Evolutionary conservation across 37 sponge, comb jelly and placozoan species (phyloP).

Genomic region (Axinella damicornis): DNA sequence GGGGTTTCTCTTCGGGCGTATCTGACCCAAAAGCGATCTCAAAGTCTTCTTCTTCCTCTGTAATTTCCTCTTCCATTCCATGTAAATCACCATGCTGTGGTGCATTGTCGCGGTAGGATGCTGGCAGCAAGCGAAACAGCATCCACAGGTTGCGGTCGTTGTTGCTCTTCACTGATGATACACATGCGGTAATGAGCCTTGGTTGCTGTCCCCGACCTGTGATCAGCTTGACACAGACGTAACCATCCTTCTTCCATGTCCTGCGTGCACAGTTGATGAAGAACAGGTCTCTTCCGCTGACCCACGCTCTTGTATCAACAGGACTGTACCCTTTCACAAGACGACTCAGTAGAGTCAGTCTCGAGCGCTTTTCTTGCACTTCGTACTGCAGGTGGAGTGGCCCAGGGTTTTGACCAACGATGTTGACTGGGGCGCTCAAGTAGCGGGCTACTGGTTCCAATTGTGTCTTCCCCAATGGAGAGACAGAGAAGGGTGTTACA

Average conservation of each 20-base stretch:
- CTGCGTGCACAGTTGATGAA: conserved; percentile 57
- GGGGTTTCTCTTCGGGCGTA: no score
- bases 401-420: conserved; percentile 33
- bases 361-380: conserved; percentile 5
- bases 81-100: no score
- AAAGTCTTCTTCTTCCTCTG: no score
- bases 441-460: conserved; percentile 41
- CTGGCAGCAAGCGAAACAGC: conserved; percentile 46
- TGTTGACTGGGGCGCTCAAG: conserved; percentile 34
- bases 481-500: neutral
- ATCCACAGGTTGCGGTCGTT: conserved; percentile 9
- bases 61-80: no score
- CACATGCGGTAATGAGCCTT: conserved; percentile 26
- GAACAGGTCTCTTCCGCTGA: conserved; percentile 48
- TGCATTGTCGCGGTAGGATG: neutral
- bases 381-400: conserved; percentile 42
- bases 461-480: neutral
- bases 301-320: conserved; percentile 17
- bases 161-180: conserved; percentile 20
- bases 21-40: no score
- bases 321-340: conserved; percentile 8
- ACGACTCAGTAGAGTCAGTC: conserved; percentile 51
- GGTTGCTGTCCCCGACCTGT: neutral
- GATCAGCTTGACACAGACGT: conserved; percentile 34
- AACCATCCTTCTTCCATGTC: conserved; percentile 36